Evolutionary conservation across 1,140 invertebrate species (phyloP), one percentile per base, ranked within the genome.

Genomic region (Thaumetopoea pityocampa): DNA sequence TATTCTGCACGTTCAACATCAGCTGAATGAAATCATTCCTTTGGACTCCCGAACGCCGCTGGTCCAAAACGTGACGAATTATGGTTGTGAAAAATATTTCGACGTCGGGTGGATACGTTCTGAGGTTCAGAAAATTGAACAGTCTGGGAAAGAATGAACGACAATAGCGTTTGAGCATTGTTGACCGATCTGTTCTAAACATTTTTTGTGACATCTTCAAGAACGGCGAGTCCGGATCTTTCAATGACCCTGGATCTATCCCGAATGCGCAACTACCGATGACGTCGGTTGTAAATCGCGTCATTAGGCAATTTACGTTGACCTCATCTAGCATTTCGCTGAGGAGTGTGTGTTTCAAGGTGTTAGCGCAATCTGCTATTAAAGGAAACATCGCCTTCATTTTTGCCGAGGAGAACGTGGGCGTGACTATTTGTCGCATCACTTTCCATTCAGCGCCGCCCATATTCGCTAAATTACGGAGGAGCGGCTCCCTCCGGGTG

Each of bases 331-430:
- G 11, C 0, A 48, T 37, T 26, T 71, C 63, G 6, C 50, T 22
- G 3, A 57, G 22, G 1, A 79, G 57, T 18, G 52, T 43, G 14
- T 48, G 38, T 50, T 69, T 64, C n/a, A 86, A 47, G 1, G 64
- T 67, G 36, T 60, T 55, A 2, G 70, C 66, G 46, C 79, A 80
- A 16, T 82, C 72, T n/a, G 65, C 67, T 12, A 84, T 61, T 10
- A 82, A 53, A 22, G 77, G 71, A 41, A 85, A 85, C 85, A 87
- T 87, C 9, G 72, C 76, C 44, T 86, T 86, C 72, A 86, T 86
- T 54, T 86, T 86, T 15, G 72, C 81, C 3, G 84, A 78, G 0
- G 84, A 86, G 52, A 87, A 87, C 3, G 84, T 79, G 2, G 83
- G 85, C 3, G 80, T 74, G 0, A 86, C 58, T 28, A 80, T 76